Evolutionary conservation across 1,140 invertebrate genomes (phyloP).

Genomic region (Harlomillsia oculata): DNA sequence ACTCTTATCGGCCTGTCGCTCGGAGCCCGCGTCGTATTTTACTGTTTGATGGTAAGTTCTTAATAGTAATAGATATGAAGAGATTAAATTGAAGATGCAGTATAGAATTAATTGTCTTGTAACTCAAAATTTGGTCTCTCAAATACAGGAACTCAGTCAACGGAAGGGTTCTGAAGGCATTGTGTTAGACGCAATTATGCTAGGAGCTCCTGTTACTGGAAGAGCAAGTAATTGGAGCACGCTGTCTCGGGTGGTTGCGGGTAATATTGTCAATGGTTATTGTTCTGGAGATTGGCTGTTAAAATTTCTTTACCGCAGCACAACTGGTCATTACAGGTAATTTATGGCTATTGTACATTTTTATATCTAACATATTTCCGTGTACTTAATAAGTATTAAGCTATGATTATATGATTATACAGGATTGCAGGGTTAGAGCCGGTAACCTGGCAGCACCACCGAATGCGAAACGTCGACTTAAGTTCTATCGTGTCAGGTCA

Average conservation of each 20-base stretch:
- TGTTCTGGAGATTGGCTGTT: conserved; percentile 58
- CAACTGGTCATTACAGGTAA: conserved; percentile 42
- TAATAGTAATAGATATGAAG: neutral
- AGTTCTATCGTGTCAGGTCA: conserved; percentile 50
- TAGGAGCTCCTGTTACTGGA: conserved; percentile 54
- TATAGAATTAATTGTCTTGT: neutral
- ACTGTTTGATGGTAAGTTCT: conserved; percentile 48
- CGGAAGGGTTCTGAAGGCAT: conserved; percentile 48
- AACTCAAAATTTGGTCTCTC: neutral
- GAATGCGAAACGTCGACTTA: conserved; percentile 55
- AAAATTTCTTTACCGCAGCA: conserved; percentile 56
- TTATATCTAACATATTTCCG: no score
- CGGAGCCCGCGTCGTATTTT: conserved; percentile 62
- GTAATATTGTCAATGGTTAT: conserved; percentile 58
- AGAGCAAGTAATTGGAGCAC: conserved; percentile 48
- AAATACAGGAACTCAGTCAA: conserved; percentile 45
- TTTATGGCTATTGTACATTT: neutral
- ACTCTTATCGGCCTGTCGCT: conserved; percentile 57
- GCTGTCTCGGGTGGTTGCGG: conserved; percentile 50
- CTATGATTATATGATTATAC: neutral
- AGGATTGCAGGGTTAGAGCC: conserved; percentile 53
- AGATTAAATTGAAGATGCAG: neutral
- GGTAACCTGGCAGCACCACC: conserved; percentile 46
- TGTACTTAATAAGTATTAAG: no score
- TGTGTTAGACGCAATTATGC: conserved; percentile 58